A percentile compares a stretch with the other conserved stretches of the same genome.
Conservation (phyloP, 23 tunicate genomes). For the Oikopleura vanhoeffeni region DNA sequence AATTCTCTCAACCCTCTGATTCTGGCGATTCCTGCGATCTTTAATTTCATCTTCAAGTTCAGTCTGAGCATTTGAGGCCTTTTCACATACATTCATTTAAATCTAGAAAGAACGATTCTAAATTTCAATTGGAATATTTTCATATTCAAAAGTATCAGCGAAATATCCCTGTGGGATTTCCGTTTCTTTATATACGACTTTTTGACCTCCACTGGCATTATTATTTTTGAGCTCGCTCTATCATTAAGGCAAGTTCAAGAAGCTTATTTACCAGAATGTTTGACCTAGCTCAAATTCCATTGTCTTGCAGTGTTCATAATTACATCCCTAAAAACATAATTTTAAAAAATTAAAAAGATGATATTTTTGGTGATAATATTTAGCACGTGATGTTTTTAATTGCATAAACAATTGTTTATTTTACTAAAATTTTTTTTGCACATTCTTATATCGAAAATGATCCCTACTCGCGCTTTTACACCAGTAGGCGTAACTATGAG, state of each 20-base stretch:
- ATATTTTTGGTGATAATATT: no score
- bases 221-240: neutral
- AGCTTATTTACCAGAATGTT: neutral
- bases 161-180: neutral
- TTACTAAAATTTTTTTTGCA: no score
- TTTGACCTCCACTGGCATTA: no score
- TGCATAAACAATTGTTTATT: no score
- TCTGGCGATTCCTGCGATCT: conserved; percentile 5
- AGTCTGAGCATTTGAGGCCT: neutral
- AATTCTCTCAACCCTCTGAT: neutral
- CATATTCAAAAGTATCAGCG: neutral
- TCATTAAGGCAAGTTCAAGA: neutral
- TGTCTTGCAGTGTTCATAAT: neutral
- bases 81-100: neutral
- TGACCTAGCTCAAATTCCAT: neutral
- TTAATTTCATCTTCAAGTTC: neutral
- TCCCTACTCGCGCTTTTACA: no score
- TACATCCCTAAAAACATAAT: no score
- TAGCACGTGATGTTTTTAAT: no score
- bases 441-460: no score
- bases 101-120: neutral
- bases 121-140: neutral
- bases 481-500: no score
- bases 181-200: no score
- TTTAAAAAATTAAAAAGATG: no score